Evolutionary conservation across 2,888 invertebrate species (phyloP).

Genomic region (Leuctra nigra): DNA sequence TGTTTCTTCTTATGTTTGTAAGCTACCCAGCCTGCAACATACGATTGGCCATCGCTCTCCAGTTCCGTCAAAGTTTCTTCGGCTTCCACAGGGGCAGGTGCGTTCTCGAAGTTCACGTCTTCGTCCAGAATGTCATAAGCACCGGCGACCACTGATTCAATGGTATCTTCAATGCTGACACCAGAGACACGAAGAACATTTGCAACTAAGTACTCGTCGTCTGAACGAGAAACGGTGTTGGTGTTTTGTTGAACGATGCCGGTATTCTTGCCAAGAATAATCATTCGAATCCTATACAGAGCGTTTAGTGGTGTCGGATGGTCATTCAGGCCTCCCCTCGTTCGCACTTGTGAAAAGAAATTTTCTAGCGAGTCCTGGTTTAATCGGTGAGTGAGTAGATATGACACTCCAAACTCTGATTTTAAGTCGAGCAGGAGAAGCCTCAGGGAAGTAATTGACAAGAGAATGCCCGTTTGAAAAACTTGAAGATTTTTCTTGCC

Average conservation of each 20-base stretch:
- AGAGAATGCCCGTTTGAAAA: slow-evolving; percentile 30
- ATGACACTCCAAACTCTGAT: slow-evolving; percentile 21
- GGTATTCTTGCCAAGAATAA: slow-evolving; percentile 30
- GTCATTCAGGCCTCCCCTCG: slow-evolving; percentile 30
- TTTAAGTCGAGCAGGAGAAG: slow-evolving; percentile 22
- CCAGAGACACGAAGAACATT: slow-evolving; percentile 23
- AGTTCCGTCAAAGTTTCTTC: neutral
- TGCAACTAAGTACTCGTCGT: slow-evolving; percentile 26
- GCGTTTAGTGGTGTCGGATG: slow-evolving; percentile 30
- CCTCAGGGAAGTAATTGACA: slow-evolving; percentile 28
- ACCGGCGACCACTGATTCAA: slow-evolving; percentile 15
- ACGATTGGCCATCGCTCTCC: slow-evolving; percentile 22
- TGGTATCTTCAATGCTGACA: slow-evolving; percentile 10
- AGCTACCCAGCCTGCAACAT: slow-evolving; percentile 28
- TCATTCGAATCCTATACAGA: slow-evolving; percentile 28
- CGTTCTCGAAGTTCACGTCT: neutral
- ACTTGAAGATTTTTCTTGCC: slow-evolving; percentile 28
- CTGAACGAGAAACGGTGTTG: slow-evolving; percentile 9
- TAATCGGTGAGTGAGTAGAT: slow-evolving; percentile 29
- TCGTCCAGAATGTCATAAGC: neutral
- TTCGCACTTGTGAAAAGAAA: slow-evolving; percentile 29
- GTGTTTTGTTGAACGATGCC: slow-evolving; percentile 21
- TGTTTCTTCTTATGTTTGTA: slow-evolving; percentile 25
- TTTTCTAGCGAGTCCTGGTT: slow-evolving; percentile 31
- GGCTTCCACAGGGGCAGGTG: neutral